Evolutionary conservation across 2,888 invertebrate genomes (phyloP), one percentile per base, ranked within the genome.

Genomic region (Acronicta leporina): DNA sequence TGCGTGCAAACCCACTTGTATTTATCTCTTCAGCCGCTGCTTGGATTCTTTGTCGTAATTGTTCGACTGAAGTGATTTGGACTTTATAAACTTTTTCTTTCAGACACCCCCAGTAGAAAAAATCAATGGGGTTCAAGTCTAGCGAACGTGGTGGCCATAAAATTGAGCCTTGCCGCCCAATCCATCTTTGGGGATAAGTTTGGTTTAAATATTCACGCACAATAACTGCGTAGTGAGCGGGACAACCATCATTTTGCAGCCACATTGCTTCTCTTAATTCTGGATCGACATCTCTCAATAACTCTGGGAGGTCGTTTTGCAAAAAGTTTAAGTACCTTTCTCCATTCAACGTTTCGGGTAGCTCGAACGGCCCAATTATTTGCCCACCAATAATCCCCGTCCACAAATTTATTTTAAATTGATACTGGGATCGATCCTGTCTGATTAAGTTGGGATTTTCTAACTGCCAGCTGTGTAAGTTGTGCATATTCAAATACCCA

Each of bases 241-340:
- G 56, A 33, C 56, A 56, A 11, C 56, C 56, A 49, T 56, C 57
- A 40, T 50, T 40, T 40, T 57, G 64, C 38, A 56, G 49, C 54
- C 61, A 65, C 50, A 61, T 65, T 14, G 46, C 49, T 47, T 47
- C 47, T 15, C 33, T 13, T 16, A 47, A n/a, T 47, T 47, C 47
- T 13, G 35, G 47, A 47, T 14, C 14, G 33, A 47, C 47, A 16
- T 47, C 47, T 33, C 33, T 33, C 47, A 47, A 33, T 16, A 30
- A 30, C 47, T 15, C 33, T n/a, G 47, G 47, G 14, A 47, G 25
- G 25, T 45, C 45, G 25, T 45, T 45, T 45, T 45, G 45, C 16
- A 45, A 45, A 27, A 45, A 45, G 16, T 20, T 20, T 27, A 45
- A 45, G 16, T 25, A 20, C 8, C 25, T 45, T 45, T 45, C 45